Conservation (phyloP, 2,797 vertebrate genomes). For the Sebastes hopkinsi region DNA sequence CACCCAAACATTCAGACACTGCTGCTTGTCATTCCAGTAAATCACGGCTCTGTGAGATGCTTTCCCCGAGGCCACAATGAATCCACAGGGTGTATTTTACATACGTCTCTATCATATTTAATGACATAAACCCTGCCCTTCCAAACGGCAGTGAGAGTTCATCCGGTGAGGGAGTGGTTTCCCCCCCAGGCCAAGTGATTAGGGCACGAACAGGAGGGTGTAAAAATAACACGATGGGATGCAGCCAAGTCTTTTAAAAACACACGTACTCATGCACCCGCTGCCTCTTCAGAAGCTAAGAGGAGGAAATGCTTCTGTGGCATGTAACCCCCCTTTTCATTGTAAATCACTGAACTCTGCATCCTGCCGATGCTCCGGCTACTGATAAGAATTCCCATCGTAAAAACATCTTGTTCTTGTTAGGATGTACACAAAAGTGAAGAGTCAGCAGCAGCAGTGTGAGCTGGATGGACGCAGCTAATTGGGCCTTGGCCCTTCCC, state of each 20-base stretch:
- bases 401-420: slow-evolving; percentile 67
- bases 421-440: slow-evolving; percentile 59
- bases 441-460: slow-evolving; percentile 53
- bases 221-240: slow-evolving; percentile 55
- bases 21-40: slow-evolving; percentile 42
- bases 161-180: slow-evolving; percentile 54
- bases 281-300: slow-evolving; percentile 49
- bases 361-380: slow-evolving; percentile 17
- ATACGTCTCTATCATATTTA: slow-evolving; percentile 43
- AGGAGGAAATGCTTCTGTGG: slow-evolving; percentile 41
- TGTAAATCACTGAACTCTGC: slow-evolving; percentile 39
- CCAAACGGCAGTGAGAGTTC: slow-evolving; percentile 42
- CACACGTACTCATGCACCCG: slow-evolving; percentile 42
- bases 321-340: slow-evolving; percentile 28
- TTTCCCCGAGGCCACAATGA: slow-evolving; percentile 23
- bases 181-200: slow-evolving; percentile 41
- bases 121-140: slow-evolving; percentile 32
- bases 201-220: slow-evolving; percentile 46
- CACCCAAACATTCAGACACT: slow-evolving; percentile 20
- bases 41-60: slow-evolving; percentile 5
- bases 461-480: slow-evolving; percentile 57
- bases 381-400: slow-evolving; percentile 54
- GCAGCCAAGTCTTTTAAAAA: slow-evolving; percentile 40
- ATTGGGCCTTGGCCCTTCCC: slow-evolving; percentile 68
- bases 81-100: slow-evolving; percentile 36